Evolutionary conservation across 1,140 invertebrate genomes (phyloP).

Genomic region (Drosophila carrolli): DNA sequence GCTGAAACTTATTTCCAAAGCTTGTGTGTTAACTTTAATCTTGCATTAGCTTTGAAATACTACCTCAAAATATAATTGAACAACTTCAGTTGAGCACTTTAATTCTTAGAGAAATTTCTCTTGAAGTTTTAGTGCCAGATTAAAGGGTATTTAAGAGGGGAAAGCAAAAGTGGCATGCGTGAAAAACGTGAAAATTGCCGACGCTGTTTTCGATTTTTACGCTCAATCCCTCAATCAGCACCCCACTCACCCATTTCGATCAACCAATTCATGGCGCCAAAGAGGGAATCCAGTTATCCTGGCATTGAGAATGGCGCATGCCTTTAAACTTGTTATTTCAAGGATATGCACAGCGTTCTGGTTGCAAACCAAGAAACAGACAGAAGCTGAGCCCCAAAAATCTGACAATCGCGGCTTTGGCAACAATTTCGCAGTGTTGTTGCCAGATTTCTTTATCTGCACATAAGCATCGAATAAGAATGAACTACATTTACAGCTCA

Average conservation of each 20-base stretch:
- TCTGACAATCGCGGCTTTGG: slow-evolving; percentile 70
- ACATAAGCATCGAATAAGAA: slow-evolving; percentile 60
- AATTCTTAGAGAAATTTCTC: neutral
- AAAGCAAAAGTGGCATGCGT: slow-evolving; percentile 65
- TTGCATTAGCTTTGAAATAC: no score
- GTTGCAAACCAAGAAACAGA: slow-evolving; percentile 21
- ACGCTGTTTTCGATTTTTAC: slow-evolving; percentile 73
- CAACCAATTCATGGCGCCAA: slow-evolving; percentile 25
- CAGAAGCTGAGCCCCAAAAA: slow-evolving; percentile 7
- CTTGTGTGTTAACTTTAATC: no score
- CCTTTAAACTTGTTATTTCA: slow-evolving; percentile 83
- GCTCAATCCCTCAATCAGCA: slow-evolving; percentile 79
- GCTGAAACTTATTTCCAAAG: no score
- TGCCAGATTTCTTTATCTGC: slow-evolving; percentile 79
- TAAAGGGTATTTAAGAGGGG: slow-evolving; percentile 43
- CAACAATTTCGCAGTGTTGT: slow-evolving; percentile 69
- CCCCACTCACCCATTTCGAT: slow-evolving; percentile 7
- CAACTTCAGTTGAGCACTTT: neutral
- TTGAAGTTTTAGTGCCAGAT: slow-evolving; percentile 7
- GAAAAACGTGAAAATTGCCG: slow-evolving; percentile 76
- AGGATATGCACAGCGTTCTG: slow-evolving; percentile 58
- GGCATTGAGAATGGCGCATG: slow-evolving; percentile 58
- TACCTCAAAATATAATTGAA: no score
- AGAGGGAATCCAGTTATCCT: slow-evolving; percentile 50
- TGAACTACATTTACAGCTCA: slow-evolving; percentile 44